Evolutionary conservation across 2,888 invertebrate genomes (phyloP), one percentile per base, ranked within the genome.

Genomic region (Maniola hyperantus): DNA sequence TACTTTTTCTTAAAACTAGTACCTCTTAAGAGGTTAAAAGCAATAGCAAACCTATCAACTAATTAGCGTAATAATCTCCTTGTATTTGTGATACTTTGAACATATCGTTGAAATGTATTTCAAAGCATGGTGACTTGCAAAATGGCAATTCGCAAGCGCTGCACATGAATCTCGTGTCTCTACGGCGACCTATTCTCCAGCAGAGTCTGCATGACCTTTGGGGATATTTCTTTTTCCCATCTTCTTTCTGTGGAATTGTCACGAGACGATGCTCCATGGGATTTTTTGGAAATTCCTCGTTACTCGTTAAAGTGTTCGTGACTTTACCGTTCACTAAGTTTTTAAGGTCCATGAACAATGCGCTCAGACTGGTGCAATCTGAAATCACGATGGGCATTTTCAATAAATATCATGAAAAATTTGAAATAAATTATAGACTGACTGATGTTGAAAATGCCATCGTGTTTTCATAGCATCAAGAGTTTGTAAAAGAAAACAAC

Each of bases 301-400:
- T 80, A 33, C 62, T 33, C 79, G 86, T 85, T 76, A 85, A 81
- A 67, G 81, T 77, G 76, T 79, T 79, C 73, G 85, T 80, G 75
- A 85, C 83, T 77, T 91, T 92, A 78, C 91, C 91, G 69, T 91
- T 91, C 76, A 91, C 91, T 85, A 92, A 86, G 83, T 89, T 91
- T 88, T 91, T 92, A 80, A 91, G 86, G 80, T 91, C 88, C 83
- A 89, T 85, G 84, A 91, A 91, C 81, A 92, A 87, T 76, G 92
- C 87, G 82, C 83, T 90, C 81, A 91, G 83, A 81, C 89, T 84
- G 85, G 85, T 83, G 72, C 89, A 86, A 92, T 92, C 93, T 93
- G 93, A 92, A 93, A 93, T 83, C 91, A 93, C 90, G 92, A 90
- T 91, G 87, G 93, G 87, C 90, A 91, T 93, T 92, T 91, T 92